Percentiles rank a stretch among this genome's conserved stretches.
Conservation (phyloP, 1,140 invertebrate genomes). For the Bombus impatiens region DNA sequence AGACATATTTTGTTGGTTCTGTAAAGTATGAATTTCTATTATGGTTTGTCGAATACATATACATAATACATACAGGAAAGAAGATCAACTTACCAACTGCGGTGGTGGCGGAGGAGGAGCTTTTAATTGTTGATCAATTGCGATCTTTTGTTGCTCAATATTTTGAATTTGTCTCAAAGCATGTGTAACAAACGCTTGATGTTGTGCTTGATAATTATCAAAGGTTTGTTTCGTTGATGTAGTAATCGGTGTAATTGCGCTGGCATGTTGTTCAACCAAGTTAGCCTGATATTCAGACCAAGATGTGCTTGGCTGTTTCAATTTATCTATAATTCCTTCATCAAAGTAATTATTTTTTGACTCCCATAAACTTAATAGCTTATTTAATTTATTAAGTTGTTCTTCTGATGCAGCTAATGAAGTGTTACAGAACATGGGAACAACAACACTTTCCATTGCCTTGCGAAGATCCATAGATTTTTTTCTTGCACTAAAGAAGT, state of each 20-base stretch:
- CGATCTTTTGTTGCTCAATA: slow-evolving; percentile 90
- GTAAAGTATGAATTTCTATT: slow-evolving; percentile 3
- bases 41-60: slow-evolving; percentile 16
- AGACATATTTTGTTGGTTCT: slow-evolving; percentile 67
- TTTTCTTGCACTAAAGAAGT: slow-evolving; percentile 92
- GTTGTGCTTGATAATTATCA: slow-evolving; percentile 94
- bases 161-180: slow-evolving; percentile 93
- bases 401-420: slow-evolving; percentile 92
- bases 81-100: slow-evolving; percentile 67
- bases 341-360: slow-evolving; percentile 97
- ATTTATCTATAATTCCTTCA: slow-evolving; percentile 91
- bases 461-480: slow-evolving; percentile 95
- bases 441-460: slow-evolving; percentile 95
- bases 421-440: slow-evolving; percentile 98
- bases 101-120: slow-evolving; percentile 74
- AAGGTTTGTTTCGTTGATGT: slow-evolving; percentile 90
- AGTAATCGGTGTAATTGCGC: slow-evolving; percentile 89
- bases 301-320: slow-evolving; percentile 89
- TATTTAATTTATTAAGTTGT: slow-evolving; percentile 94
- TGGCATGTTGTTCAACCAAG: slow-evolving; percentile 90
- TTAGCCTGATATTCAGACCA: slow-evolving; percentile 93
- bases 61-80: background rate
- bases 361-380: slow-evolving; percentile 96
- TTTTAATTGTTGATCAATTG: slow-evolving; percentile 87
- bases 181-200: slow-evolving; percentile 96